phyloP scores from a whole-genome alignment of 2,797 vertebrate species.

The Sebastolobus altivelis region DNA sequence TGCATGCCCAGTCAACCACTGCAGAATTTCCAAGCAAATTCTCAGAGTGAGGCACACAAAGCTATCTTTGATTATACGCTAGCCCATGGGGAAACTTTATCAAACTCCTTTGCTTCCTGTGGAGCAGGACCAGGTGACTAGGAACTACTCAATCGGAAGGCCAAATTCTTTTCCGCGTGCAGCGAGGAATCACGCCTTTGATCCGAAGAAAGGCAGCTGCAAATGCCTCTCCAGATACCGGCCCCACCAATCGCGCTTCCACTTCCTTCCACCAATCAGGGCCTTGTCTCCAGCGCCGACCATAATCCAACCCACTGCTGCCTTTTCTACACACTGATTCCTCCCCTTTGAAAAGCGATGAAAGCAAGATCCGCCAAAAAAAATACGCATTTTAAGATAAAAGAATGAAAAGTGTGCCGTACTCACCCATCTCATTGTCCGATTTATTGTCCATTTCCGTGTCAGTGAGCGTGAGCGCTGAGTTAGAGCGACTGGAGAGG shows the following conservation, averaged over 20 bases:
- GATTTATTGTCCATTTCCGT: conserved; percentile 98
- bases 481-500: conserved; percentile 98
- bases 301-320: conserved; percentile 58
- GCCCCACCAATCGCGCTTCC: conserved; percentile 63
- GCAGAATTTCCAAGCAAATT: conserved; percentile 81
- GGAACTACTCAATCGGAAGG: conserved; percentile 74
- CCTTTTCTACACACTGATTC: conserved; percentile 37
- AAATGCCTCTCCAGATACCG: conserved; percentile 66
- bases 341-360: conserved; percentile 30
- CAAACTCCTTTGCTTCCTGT: conserved; percentile 75
- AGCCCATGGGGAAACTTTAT: conserved; percentile 85
- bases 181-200: conserved; percentile 71
- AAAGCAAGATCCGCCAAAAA: conserved; percentile 36
- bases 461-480: conserved; percentile 97
- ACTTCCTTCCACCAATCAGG: conserved; percentile 71
- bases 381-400: conserved; percentile 37
- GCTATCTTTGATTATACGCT: conserved; percentile 86
- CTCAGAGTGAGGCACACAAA: conserved; percentile 86
- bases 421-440: conserved; percentile 97
- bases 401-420: conserved; percentile 41
- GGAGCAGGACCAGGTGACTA: conserved; percentile 85
- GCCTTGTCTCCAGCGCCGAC: conserved; percentile 51
- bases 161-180: conserved; percentile 65
- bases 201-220: conserved; percentile 77
- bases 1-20: conserved; percentile 85